Percentiles rank a stretch among this genome's conserved stretches.
Conservation (phyloP, 2,797 vertebrate species). For the Potorous gilbertii region DNA sequence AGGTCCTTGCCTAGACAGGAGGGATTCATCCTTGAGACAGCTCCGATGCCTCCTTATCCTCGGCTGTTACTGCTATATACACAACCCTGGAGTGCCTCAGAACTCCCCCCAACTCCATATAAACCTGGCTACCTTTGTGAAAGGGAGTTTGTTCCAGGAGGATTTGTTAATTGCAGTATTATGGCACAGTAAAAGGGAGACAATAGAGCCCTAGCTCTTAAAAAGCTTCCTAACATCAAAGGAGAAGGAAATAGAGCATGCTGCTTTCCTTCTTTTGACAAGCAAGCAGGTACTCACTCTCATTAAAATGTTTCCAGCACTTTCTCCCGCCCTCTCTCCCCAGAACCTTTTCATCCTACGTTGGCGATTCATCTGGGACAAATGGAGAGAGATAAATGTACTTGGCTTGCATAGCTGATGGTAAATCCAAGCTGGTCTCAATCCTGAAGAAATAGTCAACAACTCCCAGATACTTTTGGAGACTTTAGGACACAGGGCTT, state of each 20-base stretch:
- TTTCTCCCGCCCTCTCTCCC: neutral
- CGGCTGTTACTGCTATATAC: neutral
- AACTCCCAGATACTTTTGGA: neutral
- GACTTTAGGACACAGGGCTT: neutral
- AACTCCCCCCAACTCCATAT: neutral
- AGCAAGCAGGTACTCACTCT: neutral
- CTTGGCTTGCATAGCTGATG: neutral
- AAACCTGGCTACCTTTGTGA: neutral
- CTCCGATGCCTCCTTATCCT: neutral
- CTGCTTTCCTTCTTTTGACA: neutral
- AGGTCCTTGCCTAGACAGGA: neutral
- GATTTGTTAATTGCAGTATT: neutral
- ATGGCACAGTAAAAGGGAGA: neutral
- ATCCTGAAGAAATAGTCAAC: neutral
- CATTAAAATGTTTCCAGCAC: neutral
- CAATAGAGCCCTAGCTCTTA: neutral
- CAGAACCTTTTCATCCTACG: neutral
- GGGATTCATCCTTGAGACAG: neutral
- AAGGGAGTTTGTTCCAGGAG: neutral
- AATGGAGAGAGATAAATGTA: neutral
- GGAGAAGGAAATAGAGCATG: neutral
- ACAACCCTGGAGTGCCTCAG: neutral
- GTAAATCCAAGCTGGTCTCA: neutral
- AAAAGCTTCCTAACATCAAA: neutral
- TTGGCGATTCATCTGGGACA: neutral